Percentiles rank a stretch among this genome's conserved stretches.
phyloP scores from a whole-genome alignment of 2,797 vertebrate species.

The Pampus argenteus region DNA sequence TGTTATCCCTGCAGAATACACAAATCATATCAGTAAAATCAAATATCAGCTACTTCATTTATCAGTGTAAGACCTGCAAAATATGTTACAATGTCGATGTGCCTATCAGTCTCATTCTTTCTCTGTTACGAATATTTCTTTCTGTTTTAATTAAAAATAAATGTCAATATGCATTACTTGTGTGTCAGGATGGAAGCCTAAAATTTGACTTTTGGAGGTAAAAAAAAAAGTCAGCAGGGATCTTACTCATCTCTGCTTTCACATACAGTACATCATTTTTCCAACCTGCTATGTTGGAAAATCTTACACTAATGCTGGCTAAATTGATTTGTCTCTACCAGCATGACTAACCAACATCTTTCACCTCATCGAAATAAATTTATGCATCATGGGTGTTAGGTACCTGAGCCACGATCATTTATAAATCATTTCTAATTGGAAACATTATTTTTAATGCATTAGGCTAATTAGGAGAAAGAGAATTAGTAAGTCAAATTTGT shows the following conservation, averaged over 20 bases:
- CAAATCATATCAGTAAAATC: neutral
- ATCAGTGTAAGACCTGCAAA: neutral
- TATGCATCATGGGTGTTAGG: slow-evolving; percentile 32
- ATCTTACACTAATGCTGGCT: neutral
- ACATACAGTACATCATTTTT: slow-evolving; percentile 1
- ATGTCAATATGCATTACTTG: neutral
- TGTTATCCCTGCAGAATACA: no score
- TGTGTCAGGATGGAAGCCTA: neutral
- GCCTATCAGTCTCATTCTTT: neutral
- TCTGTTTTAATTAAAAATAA: slow-evolving; percentile 17
- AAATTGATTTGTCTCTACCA: slow-evolving; percentile 21
- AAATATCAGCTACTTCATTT: neutral
- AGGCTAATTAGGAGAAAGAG: slow-evolving; percentile 49
- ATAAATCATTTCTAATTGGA: slow-evolving; percentile 42
- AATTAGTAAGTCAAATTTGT: slow-evolving; percentile 56
- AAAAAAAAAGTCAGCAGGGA: no score
- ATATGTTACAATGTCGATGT: neutral
- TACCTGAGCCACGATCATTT: slow-evolving; percentile 48
- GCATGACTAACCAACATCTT: slow-evolving; percentile 36
- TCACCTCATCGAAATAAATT: slow-evolving; percentile 35
- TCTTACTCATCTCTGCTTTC: slow-evolving; percentile 9
- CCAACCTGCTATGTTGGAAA: slow-evolving; percentile 8
- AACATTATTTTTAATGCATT: slow-evolving; percentile 41
- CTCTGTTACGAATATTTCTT: neutral
- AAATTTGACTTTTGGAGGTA: neutral